Base-by-base conservation (phyloP, 2,797 vertebrate species). In the Silurus aristotelis region DNA sequence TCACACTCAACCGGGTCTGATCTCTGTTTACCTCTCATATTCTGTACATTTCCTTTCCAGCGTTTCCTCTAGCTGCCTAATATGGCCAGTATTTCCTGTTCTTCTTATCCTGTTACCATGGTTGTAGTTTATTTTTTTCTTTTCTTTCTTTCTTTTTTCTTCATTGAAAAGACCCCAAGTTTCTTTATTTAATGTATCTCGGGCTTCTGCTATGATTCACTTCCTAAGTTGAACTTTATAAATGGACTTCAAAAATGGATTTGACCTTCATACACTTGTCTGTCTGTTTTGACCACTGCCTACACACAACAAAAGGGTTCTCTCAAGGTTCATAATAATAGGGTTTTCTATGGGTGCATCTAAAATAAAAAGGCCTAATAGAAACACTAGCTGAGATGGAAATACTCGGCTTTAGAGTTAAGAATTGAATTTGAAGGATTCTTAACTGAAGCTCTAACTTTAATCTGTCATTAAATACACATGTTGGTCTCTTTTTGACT, bases 51-150 rank as follows among this genome's bases (percentile, higher is more conserved):
- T 7, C 58, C 38, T 43, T 15, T 46, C 19, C 19, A 38, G 56
- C 6, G 22, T 78, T 43, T n/a, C 22, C 38, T 79, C 43, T 17
- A n/a, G 31, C n/a, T 79, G 63, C 38, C 43, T 64, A 48, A 48
- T 64, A 80, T 64, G 64, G 22, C 25, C 77, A 80, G 77, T 64
- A 31, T 64, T 46, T 80, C 22, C 43, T 52, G 43, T 80, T 80
- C n/a, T 80, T 38, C 5, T 80, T 80, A 66, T 80, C 60, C 61
- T 66, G 60, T 80, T 80, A 66, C 43, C 78, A 48, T 80, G 61
- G 78, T 80, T 64, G 77, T 79, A 52, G 48, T 52, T 52, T 55
- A 27, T 31, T 27, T 55, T 6, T 58, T 31, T 58, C 31, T 7
- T 13, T 80, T 55, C 13, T 20, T 9, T 31, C 31, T 63, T 20